A percentile compares a stretch with the other conserved stretches of the same genome.
Conservation (phyloP, 2,113 vertebrate species). For the Callithrix jacchus region DNA sequence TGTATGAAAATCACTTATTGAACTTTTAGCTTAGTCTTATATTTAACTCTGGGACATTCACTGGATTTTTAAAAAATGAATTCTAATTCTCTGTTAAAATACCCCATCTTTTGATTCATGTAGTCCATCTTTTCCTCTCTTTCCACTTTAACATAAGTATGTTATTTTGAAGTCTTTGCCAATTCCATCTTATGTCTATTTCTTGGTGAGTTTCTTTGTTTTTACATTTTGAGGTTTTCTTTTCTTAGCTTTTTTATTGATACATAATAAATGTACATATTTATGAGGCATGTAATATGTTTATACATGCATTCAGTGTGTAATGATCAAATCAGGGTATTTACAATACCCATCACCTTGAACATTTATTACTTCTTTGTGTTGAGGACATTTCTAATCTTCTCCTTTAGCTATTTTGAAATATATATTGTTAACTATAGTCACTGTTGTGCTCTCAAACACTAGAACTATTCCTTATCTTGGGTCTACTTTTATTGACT, state of each 20-base stretch:
- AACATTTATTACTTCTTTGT: neutral
- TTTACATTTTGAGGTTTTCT: neutral
- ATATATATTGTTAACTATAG: neutral
- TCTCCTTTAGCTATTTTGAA: neutral
- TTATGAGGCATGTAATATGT: neutral
- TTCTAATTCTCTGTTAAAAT: neutral
- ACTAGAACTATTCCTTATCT: neutral
- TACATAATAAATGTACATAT: neutral
- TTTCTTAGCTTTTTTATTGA: neutral
- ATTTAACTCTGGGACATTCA: neutral
- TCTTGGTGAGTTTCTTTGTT: neutral
- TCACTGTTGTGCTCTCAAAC: neutral
- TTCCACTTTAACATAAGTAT: neutral
- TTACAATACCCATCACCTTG: neutral
- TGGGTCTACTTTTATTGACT: neutral
- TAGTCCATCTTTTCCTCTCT: neutral
- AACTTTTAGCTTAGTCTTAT: neutral
- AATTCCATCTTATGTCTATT: neutral
- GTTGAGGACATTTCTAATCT: neutral
- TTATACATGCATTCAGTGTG: neutral
- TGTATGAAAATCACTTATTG: neutral
- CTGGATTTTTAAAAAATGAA: neutral
- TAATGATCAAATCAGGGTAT: neutral
- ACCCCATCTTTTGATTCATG: neutral
- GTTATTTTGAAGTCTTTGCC: constrained; percentile 26